Evolutionary conservation across 2,797 vertebrate genomes (phyloP).

Genomic region (Sitta carolinensis): DNA sequence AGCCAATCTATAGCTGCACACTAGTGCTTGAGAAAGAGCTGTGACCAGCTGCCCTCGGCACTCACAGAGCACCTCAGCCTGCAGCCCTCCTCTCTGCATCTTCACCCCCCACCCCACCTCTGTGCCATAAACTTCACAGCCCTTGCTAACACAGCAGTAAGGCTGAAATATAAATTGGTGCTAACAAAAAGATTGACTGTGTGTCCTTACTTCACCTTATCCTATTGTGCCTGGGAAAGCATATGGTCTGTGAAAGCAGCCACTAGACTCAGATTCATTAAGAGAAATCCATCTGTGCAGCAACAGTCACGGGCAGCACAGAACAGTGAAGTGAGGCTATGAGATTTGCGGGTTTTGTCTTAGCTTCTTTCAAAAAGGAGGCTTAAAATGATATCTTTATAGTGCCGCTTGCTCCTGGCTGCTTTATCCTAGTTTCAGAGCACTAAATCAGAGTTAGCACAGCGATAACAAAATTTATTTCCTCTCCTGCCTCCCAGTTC

Average conservation of each 20-base stretch:
- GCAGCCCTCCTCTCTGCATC: not conserved
- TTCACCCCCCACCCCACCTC: rapidly evolving
- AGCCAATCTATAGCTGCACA: not conserved
- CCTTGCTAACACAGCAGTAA: not conserved
- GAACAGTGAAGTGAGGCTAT: not conserved
- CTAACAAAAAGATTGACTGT: not conserved
- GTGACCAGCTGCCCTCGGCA: not conserved
- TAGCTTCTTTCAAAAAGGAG: not conserved
- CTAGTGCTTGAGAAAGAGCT: not conserved
- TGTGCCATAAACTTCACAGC: not conserved
- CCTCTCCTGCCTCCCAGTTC: not conserved
- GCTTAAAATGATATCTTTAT: conserved; percentile 16
- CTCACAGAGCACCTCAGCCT: not conserved
- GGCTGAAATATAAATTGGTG: not conserved
- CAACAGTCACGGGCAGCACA: not conserved
- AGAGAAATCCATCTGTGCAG: not conserved
- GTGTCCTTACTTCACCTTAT: conserved; percentile 10
- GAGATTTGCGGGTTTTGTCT: not conserved
- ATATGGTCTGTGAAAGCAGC: not conserved
- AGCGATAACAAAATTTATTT: not conserved
- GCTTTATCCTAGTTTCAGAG: not conserved
- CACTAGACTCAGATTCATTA: not conserved
- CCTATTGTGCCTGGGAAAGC: not conserved
- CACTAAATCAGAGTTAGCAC: not conserved
- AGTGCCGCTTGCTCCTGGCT: not conserved